Percentiles rank a stretch among this genome's conserved stretches.
Evolutionary conservation across 2,797 vertebrate species (phyloP).

Genomic region (Argya squamiceps): DNA sequence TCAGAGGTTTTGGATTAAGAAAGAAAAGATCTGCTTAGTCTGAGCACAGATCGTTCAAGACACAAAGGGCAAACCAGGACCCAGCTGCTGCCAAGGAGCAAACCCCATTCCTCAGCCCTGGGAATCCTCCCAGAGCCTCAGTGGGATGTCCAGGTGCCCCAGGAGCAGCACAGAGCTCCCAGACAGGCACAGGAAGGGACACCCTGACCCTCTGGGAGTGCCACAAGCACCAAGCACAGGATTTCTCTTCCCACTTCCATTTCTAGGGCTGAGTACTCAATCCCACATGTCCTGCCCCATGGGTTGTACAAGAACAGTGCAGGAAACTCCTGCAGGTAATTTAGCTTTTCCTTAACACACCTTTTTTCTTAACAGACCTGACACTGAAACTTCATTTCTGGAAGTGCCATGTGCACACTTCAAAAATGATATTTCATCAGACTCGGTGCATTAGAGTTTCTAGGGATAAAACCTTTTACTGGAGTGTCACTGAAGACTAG

Average conservation of each 20-base stretch:
- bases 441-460: not conserved
- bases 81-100: not conserved
- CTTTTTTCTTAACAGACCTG: not conserved
- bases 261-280: rapidly evolving
- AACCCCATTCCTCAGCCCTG: rapidly evolving
- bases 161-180: not conserved
- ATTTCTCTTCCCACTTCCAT: not conserved
- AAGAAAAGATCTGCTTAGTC: not conserved
- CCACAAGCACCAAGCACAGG: rapidly evolving
- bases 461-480: not conserved
- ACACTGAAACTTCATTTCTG: not conserved
- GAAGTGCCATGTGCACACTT: not conserved
- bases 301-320: rapidly evolving
- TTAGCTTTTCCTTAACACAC: not conserved
- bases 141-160: not conserved
- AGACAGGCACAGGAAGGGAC: no score
- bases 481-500: not conserved
- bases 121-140: not conserved
- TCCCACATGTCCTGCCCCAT: rapidly evolving
- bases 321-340: not conserved
- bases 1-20: not conserved
- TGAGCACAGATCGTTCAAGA: not conserved
- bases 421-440: not conserved
- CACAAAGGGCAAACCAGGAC: not conserved
- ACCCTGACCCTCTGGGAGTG: not conserved